Conservation (phyloP, 2,113 vertebrate species). For the Etia nguti region DNA sequence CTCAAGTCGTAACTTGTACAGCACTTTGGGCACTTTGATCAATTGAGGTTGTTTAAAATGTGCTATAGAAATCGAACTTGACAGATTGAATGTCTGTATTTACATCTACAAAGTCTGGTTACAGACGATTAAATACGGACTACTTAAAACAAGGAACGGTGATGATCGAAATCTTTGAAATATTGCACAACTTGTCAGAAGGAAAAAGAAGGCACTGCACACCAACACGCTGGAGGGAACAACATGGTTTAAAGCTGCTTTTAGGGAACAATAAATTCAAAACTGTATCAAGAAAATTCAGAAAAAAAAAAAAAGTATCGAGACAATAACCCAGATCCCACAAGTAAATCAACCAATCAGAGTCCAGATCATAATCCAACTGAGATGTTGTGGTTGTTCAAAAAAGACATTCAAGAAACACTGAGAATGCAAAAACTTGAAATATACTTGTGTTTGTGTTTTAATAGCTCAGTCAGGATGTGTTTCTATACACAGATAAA, state of each 20-base stretch:
- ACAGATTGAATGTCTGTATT: not conserved
- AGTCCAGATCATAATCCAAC: not conserved
- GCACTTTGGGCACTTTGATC: rapidly evolving
- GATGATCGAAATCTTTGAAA: not conserved
- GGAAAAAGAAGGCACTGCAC: not conserved
- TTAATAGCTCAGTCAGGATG: not conserved
- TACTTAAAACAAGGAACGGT: not conserved
- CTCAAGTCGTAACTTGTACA: not conserved
- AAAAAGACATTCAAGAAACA: not conserved
- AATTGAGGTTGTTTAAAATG: rapidly evolving
- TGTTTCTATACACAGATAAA: not conserved
- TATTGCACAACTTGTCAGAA: not conserved
- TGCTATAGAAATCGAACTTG: rapidly evolving
- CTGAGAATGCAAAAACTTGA: not conserved
- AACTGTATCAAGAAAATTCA: not conserved
- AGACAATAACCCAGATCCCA: not conserved
- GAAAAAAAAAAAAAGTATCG: not conserved
- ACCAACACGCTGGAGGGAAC: not conserved
- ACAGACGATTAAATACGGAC: rapidly evolving
- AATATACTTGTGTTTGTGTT: not conserved
- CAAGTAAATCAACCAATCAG: rapidly evolving
- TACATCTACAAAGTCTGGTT: not conserved
- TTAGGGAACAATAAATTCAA: not conserved
- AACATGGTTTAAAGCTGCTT: not conserved
- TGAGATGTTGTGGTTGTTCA: not conserved